A percentile compares a stretch with the other conserved stretches of the same genome.
phyloP scores from a whole-genome alignment of 2,888 invertebrate species.

The Cephus runcator region DNA sequence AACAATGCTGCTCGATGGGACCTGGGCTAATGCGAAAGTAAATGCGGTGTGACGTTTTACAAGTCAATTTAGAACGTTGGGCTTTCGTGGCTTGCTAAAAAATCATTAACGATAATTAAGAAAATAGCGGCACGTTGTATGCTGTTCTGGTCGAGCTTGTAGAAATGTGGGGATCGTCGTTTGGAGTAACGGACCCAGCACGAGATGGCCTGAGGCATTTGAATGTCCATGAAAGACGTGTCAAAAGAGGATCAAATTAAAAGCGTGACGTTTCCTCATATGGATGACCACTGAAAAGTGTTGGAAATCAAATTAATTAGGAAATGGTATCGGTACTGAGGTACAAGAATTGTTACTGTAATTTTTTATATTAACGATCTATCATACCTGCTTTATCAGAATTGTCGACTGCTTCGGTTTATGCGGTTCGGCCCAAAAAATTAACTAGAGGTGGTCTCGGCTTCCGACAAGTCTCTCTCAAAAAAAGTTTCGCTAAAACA shows the following conservation, averaged over 20 bases:
- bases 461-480: constrained; percentile 4
- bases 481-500: constrained; percentile 20
- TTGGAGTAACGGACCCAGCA: neutral
- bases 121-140: neutral
- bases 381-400: neutral
- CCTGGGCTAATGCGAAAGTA: constrained; percentile 7
- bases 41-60: constrained; percentile 12
- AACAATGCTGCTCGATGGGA: constrained; percentile 2
- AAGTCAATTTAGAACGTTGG: constrained; percentile 17
- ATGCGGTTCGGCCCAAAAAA: neutral
- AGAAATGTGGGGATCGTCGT: neutral
- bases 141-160: neutral
- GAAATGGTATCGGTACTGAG: neutral
- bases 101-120: constrained; percentile 7
- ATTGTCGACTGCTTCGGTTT: neutral
- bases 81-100: constrained; percentile 1
- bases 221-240: neutral
- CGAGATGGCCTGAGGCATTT: neutral
- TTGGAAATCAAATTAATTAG: neutral
- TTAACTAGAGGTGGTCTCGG: constrained; percentile 19
- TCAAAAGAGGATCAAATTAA: neutral
- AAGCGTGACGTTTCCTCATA: neutral
- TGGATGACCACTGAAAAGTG: neutral
- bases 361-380: neutral
- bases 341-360: neutral